These are phyloP conservation scores for Flabesymbios commensalis DNA, from an alignment of 2,888 invertebrate genomes.

Conservation along the genomic window DNA sequence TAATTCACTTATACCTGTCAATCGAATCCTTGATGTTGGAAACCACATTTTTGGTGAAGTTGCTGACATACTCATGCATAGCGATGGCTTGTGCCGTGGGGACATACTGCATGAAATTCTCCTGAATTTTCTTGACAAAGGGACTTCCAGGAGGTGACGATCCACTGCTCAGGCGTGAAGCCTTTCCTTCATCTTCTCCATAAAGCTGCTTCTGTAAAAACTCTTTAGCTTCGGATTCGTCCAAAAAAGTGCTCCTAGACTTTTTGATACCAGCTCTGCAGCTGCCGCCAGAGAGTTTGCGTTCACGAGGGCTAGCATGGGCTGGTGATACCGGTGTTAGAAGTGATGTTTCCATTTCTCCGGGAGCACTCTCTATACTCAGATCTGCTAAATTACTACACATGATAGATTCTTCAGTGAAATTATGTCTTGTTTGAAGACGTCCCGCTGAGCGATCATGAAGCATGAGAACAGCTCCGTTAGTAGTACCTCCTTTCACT, in stretches of 20 bases:
- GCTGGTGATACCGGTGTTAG: neutral
- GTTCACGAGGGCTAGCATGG: neutral
- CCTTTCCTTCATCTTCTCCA: slow-evolving; percentile 13
- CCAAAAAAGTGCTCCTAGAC: slow-evolving; percentile 66
- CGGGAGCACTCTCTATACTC: no score
- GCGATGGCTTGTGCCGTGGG: slow-evolving; percentile 21
- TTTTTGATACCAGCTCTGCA: slow-evolving; percentile 3
- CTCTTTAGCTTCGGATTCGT: slow-evolving; percentile 77
- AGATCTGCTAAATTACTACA: no score
- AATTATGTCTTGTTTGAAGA: no score
- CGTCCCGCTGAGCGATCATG: no score
- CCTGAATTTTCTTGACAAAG: slow-evolving; percentile 29
- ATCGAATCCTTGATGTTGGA: slow-evolving; percentile 42
- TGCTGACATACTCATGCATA: slow-evolving; percentile 42
- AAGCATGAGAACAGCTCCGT: no score
- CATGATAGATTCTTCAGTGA: no score
- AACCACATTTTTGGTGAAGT: slow-evolving; percentile 47
- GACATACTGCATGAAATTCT: slow-evolving; percentile 30
- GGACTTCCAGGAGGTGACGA: slow-evolving; percentile 17
- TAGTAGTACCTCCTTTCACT: no score
- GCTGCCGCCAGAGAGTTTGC: no score
- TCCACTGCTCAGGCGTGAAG: neutral
- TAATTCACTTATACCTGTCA: no score
- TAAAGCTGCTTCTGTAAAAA: slow-evolving; percentile 71
- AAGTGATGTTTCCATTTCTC: no score